Percentiles rank a stretch among this genome's conserved stretches.
Conservation (phyloP, 2,113 vertebrate genomes). For the Anoplopoma fimbria region DNA sequence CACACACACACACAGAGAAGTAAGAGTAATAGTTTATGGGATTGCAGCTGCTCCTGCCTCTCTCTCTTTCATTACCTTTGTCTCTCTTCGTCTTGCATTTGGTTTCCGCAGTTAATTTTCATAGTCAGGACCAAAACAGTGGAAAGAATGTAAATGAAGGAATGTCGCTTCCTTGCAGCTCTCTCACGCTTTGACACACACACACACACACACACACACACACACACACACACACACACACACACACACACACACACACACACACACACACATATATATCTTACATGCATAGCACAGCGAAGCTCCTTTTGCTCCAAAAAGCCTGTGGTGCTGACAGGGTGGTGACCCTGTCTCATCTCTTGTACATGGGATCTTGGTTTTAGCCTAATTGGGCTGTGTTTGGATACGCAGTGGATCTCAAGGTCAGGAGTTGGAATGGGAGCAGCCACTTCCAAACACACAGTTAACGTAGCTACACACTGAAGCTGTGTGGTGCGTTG, state of each 20-base stretch:
- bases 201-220: background rate
- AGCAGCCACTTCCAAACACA: too few species aligned
- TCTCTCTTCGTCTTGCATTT: background rate
- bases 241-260: constrained; percentile 3
- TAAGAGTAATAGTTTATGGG: background rate
- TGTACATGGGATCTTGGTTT: constrained; percentile 30
- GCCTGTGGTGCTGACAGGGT: constrained; percentile 28
- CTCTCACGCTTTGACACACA: background rate
- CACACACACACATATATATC: background rate
- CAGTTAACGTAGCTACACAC: background rate
- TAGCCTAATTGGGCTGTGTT: constrained; percentile 51
- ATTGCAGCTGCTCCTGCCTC: constrained; percentile 6
- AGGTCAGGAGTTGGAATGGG: constrained; percentile 2
- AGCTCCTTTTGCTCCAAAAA: constrained; percentile 7
- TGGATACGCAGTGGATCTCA: constrained; percentile 7
- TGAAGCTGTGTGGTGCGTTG: background rate
- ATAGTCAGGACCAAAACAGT: constrained; percentile 20
- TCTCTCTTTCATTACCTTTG: background rate
- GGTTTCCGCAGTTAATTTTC: constrained; percentile 36
- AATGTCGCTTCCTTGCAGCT: constrained; percentile 1
- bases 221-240: background rate
- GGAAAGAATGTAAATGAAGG: constrained; percentile 55
- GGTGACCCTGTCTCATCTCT: constrained; percentile 44
- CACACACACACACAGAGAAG: too few species aligned
- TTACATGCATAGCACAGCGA: background rate